These are phyloP conservation scores for Cottus gobio DNA, from an alignment of 2,113 vertebrate genomes.

Conservation along the genomic window DNA sequence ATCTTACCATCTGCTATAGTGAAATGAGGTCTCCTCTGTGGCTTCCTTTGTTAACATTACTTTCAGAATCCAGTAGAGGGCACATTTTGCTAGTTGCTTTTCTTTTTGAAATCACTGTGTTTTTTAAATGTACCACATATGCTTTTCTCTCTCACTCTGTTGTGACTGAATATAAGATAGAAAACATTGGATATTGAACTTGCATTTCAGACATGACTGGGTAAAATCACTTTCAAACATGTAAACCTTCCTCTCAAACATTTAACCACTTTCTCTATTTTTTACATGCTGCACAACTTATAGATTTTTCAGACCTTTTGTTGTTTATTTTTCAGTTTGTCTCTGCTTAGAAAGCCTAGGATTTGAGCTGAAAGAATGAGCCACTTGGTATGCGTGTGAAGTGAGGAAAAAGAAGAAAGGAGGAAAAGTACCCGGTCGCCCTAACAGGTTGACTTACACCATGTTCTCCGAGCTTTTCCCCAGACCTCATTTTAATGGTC, in stretches of 20 bases:
- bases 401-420: conserved; percentile 8
- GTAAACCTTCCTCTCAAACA: conserved; percentile 3
- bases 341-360: neutral
- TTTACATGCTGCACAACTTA: conserved; percentile 3
- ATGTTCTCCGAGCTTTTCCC: conserved; percentile 31
- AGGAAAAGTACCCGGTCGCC: neutral
- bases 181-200: conserved; percentile 16
- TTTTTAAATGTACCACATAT: conserved; percentile 3
- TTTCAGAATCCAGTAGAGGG: conserved; percentile 74
- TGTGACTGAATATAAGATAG: conserved; percentile 4
- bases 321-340: neutral
- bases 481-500: conserved; percentile 41
- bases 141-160: neutral
- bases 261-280: conserved; percentile 13
- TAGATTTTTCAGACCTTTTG: conserved; percentile 12
- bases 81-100: conserved; percentile 53
- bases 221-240: neutral
- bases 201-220: neutral
- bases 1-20: neutral
- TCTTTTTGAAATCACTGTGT: conserved; percentile 21
- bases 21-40: neutral
- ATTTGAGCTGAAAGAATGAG: conserved; percentile 28
- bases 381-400: conserved; percentile 23
- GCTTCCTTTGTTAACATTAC: conserved; percentile 43
- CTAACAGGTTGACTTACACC: conserved; percentile 20